A percentile compares a stretch with the other conserved stretches of the same genome.
Conservation (phyloP, 2,888 invertebrate genomes). For the Ommatoiulus sabulosus region DNA sequence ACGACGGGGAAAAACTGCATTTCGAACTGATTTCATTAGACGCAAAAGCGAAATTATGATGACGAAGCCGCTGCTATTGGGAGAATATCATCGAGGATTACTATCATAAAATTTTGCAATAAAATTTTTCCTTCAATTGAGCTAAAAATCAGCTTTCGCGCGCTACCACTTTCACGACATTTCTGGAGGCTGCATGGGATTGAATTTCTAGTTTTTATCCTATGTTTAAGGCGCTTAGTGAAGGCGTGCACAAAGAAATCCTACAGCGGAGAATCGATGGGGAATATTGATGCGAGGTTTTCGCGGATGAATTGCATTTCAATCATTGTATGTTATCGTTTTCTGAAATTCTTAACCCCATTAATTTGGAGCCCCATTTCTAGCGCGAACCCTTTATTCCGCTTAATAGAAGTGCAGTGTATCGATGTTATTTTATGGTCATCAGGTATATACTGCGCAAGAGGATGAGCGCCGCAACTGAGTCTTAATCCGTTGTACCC, state of each 20-base stretch:
- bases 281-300: background rate
- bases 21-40: slow-evolving; percentile 35
- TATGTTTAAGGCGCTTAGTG: slow-evolving; percentile 14
- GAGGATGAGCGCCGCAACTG: background rate
- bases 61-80: background rate
- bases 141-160: slow-evolving; percentile 37
- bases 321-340: slow-evolving; percentile 30
- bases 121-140: slow-evolving; percentile 32
- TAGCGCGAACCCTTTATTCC: background rate
- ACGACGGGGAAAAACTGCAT: background rate
- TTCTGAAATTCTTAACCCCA: slow-evolving; percentile 1
- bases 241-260: background rate
- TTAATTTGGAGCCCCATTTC: background rate
- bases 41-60: slow-evolving; percentile 36
- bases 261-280: background rate
- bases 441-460: background rate
- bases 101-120: slow-evolving; percentile 35
- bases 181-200: background rate
- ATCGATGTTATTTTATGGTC: slow-evolving; percentile 3
- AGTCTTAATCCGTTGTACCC: background rate
- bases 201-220: slow-evolving; percentile 28
- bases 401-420: slow-evolving; percentile 1
- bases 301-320: slow-evolving; percentile 10
- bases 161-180: background rate
- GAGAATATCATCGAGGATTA: slow-evolving; percentile 35